Evolutionary conservation across 1,140 invertebrate species (phyloP).

Genomic region (Neodiprion pinetum): DNA sequence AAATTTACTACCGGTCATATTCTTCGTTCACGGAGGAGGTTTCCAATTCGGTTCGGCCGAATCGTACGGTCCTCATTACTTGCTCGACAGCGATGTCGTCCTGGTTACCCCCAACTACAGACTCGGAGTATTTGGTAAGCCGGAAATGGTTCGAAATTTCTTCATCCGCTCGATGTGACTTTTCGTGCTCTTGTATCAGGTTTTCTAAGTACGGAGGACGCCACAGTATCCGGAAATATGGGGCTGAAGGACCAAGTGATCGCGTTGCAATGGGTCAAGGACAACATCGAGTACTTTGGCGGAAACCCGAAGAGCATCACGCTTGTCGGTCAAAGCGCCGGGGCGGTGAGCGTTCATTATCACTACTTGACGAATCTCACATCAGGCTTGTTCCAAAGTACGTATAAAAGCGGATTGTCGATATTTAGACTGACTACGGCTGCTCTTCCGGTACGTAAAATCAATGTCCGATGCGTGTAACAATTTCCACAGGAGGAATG

Average conservation of each 20-base stretch:
- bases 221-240: slow-evolving; percentile 64
- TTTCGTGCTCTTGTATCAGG: slow-evolving; percentile 42
- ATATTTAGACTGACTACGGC: slow-evolving; percentile 31
- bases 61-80: slow-evolving; percentile 61
- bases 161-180: background rate
- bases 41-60: slow-evolving; percentile 58
- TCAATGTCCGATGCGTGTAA: slow-evolving; percentile 1
- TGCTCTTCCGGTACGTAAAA: background rate
- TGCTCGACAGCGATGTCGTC: slow-evolving; percentile 69
- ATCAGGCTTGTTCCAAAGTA: slow-evolving; percentile 56
- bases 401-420: slow-evolving; percentile 27
- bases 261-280: slow-evolving; percentile 68
- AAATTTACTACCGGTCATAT: slow-evolving; percentile 43
- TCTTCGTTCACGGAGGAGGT: slow-evolving; percentile 54
- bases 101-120: slow-evolving; percentile 73
- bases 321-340: slow-evolving; percentile 62
- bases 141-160: background rate
- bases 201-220: slow-evolving; percentile 66
- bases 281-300: slow-evolving; percentile 64
- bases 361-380: slow-evolving; percentile 66
- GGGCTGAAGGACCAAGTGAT: slow-evolving; percentile 69
- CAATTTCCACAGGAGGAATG: slow-evolving; percentile 69
- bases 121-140: slow-evolving; percentile 64
- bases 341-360: slow-evolving; percentile 65
- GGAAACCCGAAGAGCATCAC: slow-evolving; percentile 63